A percentile compares a stretch with the other conserved stretches of the same genome.
These are phyloP conservation scores for Hyposmocoma kahamanoa DNA, from an alignment of 1,140 invertebrate genomes.

Conservation along the genomic window DNA sequence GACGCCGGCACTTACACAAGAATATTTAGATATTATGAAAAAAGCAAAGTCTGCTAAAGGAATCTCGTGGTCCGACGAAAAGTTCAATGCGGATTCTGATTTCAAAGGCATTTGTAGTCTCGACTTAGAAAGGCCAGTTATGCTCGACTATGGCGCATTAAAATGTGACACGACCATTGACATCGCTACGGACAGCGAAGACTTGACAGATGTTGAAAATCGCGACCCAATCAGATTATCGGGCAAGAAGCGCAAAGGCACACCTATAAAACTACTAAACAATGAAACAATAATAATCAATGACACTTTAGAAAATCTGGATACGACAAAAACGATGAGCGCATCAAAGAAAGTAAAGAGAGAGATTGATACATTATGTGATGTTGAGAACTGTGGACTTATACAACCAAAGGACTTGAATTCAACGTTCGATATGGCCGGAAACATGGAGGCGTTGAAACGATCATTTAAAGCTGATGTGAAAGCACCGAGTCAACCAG, in stretches of 20 bases:
- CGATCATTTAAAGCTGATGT: constrained; percentile 32
- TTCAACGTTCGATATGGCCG: constrained; percentile 63
- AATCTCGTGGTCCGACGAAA: constrained; percentile 56
- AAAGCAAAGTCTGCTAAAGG: constrained; percentile 58
- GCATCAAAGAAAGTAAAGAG: constrained; percentile 51
- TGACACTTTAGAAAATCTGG: constrained; percentile 52
- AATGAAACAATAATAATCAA: constrained; percentile 63
- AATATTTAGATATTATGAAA: constrained; percentile 63
- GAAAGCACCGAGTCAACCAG: constrained; percentile 17
- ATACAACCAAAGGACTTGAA: constrained; percentile 61
- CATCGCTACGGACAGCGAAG: constrained; percentile 42
- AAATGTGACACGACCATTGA: constrained; percentile 36
- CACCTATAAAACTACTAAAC: constrained; percentile 48
- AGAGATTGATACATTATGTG: constrained; percentile 24
- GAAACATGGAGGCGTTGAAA: constrained; percentile 37
- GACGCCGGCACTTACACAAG: constrained; percentile 46
- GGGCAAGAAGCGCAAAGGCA: constrained; percentile 49
- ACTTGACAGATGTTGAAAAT: constrained; percentile 50
- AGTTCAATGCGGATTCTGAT: constrained; percentile 31
- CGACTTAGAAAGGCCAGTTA: constrained; percentile 39
- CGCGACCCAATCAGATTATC: constrained; percentile 21
- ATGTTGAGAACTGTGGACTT: constrained; percentile 31
- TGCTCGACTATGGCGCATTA: constrained; percentile 23
- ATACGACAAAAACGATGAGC: constrained; percentile 38
- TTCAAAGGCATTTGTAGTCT: constrained; percentile 55